Base-by-base conservation (phyloP, 2,113 vertebrate genomes). In the Dromiciops gliroides region DNA sequence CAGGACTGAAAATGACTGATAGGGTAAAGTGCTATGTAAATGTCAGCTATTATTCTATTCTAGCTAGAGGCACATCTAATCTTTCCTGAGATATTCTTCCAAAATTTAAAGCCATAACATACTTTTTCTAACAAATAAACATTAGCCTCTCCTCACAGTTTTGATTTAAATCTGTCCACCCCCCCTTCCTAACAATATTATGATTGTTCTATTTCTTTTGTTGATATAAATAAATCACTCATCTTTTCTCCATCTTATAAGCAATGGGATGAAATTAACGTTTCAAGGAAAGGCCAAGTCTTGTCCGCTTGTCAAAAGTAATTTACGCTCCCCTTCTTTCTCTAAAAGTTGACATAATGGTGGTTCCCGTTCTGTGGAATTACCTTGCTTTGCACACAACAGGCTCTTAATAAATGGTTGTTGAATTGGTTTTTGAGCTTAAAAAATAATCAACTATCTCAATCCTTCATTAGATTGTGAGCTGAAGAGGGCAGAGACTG, bases 201-300 rank as follows among this genome's bases (percentile, higher is more conserved):
- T 53, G 16, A 31, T 95, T 92, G 14, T 37, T 60, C 47, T 83
- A 94, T 47, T 89, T 95, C 51, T 90, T 94, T 92, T 19, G 60
- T 52, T 91, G 50, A 91, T 31, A 91, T 52, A 94, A 97, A 92
- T 56, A 95, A 95, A 51, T 19, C 67, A 91, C 89, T 52, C 90
- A 90, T 94, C 51, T 26, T 92, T 53, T n/a, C 12, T 37, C 24
- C 90, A 8, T 60, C 56, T 96, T 94, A 91, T 50, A 97, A 97
- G 91, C 90, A 94, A n/a, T n/a, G 90, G 91, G 51, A 50, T 91
- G 89, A 89, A 67, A 67, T 37, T 25, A 26, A 67, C 89, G 48
- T 31, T n/a, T 89, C 67, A 83, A 83, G 67, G 37, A 75, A 75
- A 75, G 83, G 50, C 50, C 22, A n/a, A 2, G 3, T 91, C 93